Evolutionary conservation across 2,797 vertebrate genomes (phyloP).

Genomic region (Otus scops): DNA sequence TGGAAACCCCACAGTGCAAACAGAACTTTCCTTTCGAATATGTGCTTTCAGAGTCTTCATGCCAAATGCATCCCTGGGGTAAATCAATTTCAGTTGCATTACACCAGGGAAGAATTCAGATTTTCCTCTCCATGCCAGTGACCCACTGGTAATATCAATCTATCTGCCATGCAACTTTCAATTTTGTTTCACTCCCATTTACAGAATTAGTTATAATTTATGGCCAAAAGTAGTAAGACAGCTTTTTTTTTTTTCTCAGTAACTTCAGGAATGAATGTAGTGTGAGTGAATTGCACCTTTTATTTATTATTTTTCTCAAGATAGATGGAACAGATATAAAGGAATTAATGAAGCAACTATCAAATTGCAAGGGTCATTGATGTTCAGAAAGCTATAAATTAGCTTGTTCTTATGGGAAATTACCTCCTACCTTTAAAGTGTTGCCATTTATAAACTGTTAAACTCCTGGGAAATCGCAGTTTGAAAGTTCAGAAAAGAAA

Average conservation of each 20-base stretch:
- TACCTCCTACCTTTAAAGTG: slow-evolving; percentile 59
- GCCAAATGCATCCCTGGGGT: slow-evolving; percentile 7
- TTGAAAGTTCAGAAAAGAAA: slow-evolving; percentile 12
- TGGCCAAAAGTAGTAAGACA: background rate
- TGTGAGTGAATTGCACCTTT: slow-evolving; percentile 29
- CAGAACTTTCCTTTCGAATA: background rate
- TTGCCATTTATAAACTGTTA: slow-evolving; percentile 59
- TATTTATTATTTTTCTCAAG: slow-evolving; percentile 49
- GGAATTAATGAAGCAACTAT: slow-evolving; percentile 73
- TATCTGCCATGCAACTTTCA: background rate
- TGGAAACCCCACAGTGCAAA: background rate
- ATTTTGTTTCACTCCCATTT: background rate
- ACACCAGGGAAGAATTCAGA: background rate
- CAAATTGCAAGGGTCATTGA: slow-evolving; percentile 67
- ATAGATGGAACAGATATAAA: slow-evolving; percentile 66
- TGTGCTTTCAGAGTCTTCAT: background rate
- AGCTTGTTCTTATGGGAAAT: slow-evolving; percentile 72
- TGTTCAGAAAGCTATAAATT: slow-evolving; percentile 75
- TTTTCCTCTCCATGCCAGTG: background rate
- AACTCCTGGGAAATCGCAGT: slow-evolving; percentile 42
- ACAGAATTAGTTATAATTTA: slow-evolving; percentile 44
- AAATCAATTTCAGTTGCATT: slow-evolving; percentile 35
- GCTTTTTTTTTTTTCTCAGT: background rate
- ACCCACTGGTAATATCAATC: slow-evolving; percentile 20
- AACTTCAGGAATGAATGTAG: background rate